phyloP scores from a whole-genome alignment of 2,888 invertebrate genomes.

The Drosophila percnosoma region DNA sequence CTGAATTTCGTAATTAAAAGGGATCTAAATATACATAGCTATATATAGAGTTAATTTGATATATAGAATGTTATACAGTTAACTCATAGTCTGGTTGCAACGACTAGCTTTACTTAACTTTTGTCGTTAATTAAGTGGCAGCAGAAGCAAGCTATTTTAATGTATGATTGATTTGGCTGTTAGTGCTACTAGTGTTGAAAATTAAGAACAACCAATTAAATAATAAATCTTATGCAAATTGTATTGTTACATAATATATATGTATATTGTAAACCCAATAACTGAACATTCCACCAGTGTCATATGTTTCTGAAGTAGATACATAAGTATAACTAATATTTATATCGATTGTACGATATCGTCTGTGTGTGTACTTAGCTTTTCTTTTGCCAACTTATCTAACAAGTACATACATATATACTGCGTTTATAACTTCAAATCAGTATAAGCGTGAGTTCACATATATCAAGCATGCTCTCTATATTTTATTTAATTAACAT shows the following conservation, averaged over 20 bases:
- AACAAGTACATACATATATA: slow-evolving; percentile 32
- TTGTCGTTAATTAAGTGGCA: slow-evolving; percentile 17
- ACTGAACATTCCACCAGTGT: slow-evolving; percentile 26
- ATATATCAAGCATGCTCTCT: slow-evolving; percentile 10
- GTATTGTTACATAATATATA: slow-evolving; percentile 31
- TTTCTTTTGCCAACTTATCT: slow-evolving; percentile 33
- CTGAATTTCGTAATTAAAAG: slow-evolving; percentile 31
- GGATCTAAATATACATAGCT: slow-evolving; percentile 13
- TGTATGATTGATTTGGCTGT: slow-evolving; percentile 37
- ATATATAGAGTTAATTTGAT: slow-evolving; percentile 10
- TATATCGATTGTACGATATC: slow-evolving; percentile 39
- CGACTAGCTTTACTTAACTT: slow-evolving; percentile 14
- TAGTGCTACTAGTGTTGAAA: slow-evolving; percentile 38
- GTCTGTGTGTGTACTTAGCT: slow-evolving; percentile 25
- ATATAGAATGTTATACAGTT: slow-evolving; percentile 28
- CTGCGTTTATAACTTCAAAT: slow-evolving; percentile 40
- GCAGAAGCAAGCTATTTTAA: slow-evolving; percentile 1
- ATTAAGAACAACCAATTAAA: slow-evolving; percentile 7
- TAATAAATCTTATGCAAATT: slow-evolving; percentile 25
- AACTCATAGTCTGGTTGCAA: slow-evolving; percentile 22
- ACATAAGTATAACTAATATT: slow-evolving; percentile 26
- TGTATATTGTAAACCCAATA: slow-evolving; percentile 32
- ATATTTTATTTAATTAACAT: slow-evolving; percentile 1
- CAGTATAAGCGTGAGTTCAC: slow-evolving; percentile 44
- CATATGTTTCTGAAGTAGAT: slow-evolving; percentile 38